A percentile compares a stretch with the other conserved stretches of the same genome.
Evolutionary conservation across 2,797 vertebrate species (phyloP).

Genomic region (Aselliscus stoliczkanus): DNA sequence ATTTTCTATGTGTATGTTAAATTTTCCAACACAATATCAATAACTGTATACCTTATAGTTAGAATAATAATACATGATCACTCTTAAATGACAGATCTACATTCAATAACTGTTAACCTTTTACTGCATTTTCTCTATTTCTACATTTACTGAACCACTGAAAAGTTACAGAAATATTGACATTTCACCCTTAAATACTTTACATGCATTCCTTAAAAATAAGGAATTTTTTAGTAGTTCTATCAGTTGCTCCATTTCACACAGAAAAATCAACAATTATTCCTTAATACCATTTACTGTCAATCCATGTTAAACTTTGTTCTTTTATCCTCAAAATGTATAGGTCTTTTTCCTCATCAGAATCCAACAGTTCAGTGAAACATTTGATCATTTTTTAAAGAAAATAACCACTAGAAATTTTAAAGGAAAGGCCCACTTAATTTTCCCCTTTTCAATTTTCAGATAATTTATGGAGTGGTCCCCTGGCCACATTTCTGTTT

Average conservation of each 20-base stretch:
- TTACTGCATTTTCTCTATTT: not conserved
- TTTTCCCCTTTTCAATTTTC: not conserved
- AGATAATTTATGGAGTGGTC: not conserved
- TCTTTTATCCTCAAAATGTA: not conserved
- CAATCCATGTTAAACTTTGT: not conserved
- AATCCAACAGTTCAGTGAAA: not conserved
- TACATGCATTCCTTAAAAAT: not conserved
- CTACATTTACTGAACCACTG: not conserved
- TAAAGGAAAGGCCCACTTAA: not conserved
- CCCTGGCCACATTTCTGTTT: not conserved
- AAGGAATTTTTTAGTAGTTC: not conserved
- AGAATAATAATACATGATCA: not conserved
- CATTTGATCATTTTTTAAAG: not conserved
- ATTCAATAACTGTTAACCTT: not conserved
- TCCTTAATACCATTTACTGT: not conserved
- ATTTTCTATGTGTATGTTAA: not conserved
- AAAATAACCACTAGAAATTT: not conserved
- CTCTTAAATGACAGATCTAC: not conserved
- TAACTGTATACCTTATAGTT: not conserved
- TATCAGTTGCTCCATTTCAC: not conserved
- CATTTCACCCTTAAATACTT: not conserved
- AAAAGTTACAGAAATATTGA: not conserved
- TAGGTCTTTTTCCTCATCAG: not conserved
- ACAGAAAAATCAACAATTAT: not conserved
- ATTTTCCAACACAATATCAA: not conserved